Base-by-base conservation (phyloP, 1,140 invertebrate genomes). In the Steinernema khuongi region DNA sequence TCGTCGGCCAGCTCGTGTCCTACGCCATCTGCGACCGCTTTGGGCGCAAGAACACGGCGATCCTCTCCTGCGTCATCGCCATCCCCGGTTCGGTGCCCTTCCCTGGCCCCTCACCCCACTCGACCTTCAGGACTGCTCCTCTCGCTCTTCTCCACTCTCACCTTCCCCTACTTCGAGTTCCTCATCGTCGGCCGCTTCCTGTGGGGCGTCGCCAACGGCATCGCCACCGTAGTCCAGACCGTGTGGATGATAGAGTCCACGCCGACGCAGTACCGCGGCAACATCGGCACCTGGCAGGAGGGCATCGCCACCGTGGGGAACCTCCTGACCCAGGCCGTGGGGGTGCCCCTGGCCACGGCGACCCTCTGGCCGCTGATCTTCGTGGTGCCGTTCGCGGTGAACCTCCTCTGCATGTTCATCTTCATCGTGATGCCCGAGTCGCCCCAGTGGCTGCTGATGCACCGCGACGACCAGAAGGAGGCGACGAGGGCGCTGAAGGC, bases 321-420 rank as follows among this genome's bases (percentile, higher is more conserved):
- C 50, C 50, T 60, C 22, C 50, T 69, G 7, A 69, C 68, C 7
- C 68, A 69, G 26, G 68, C 68, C 19, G 31, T 69, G 11, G 68
- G 68, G 4, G 68, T 69, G 4, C 68, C 68, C 7, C 22, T 69
- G 2, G 41, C 31, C 19, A 36, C 31, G 14, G 68, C 31, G 14
- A 50, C 31, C 7, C 28, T 69, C 14, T 69, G 68, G 68, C 68
- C 68, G 11, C 28, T 69, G 14, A 69, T 69, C 31, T 69, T 69
- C 68, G 4, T 69, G 14, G 31, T 69, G 11, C 68, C 68, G 14
- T 69, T 69, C 31, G 7, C 7, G 28, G 41, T 69, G 11, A 69
- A 69, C 68, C 31, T 69, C 31, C 7, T 69, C 31, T 69, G 68
- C 68, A 50, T 69, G 68, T 33, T 69, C 68, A 29, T 69, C 31